phyloP scores from a whole-genome alignment of 1,140 invertebrate species.

The Sarcophaga peregrina region DNA sequence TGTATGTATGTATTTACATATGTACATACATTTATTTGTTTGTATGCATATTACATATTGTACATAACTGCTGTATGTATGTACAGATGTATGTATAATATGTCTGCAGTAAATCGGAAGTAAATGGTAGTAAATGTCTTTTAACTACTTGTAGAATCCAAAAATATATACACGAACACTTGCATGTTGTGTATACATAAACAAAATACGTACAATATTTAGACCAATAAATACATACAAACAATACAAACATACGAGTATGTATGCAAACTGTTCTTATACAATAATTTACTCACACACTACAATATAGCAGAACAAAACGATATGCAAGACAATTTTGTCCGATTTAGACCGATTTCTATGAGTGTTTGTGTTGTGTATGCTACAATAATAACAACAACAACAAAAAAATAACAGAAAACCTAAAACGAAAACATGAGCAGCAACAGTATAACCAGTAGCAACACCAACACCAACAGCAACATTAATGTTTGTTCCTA shows the following conservation, averaged over 20 bases:
- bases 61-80: too few species aligned
- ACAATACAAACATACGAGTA: too few species aligned
- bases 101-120: background rate
- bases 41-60: too few species aligned
- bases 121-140: slow-evolving; percentile 23
- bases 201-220: too few species aligned
- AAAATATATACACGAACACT: background rate
- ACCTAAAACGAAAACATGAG: background rate
- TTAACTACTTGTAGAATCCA: slow-evolving; percentile 21
- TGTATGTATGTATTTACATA: too few species aligned
- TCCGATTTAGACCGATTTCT: background rate
- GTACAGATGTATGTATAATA: too few species aligned
- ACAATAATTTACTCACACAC: background rate
- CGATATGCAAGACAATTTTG: background rate
- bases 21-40: too few species aligned
- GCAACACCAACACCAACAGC: background rate
- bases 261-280: background rate
- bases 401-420: too few species aligned
- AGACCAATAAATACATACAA: too few species aligned
- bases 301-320: background rate
- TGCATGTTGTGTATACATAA: too few species aligned
- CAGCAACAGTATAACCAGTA: background rate
- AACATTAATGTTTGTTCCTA: background rate
- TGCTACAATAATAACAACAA: background rate
- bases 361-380: background rate